Evolutionary conservation across 2,888 invertebrate genomes (phyloP), one percentile per base, ranked within the genome.

Genomic region (Eristalinus sepulchralis): DNA sequence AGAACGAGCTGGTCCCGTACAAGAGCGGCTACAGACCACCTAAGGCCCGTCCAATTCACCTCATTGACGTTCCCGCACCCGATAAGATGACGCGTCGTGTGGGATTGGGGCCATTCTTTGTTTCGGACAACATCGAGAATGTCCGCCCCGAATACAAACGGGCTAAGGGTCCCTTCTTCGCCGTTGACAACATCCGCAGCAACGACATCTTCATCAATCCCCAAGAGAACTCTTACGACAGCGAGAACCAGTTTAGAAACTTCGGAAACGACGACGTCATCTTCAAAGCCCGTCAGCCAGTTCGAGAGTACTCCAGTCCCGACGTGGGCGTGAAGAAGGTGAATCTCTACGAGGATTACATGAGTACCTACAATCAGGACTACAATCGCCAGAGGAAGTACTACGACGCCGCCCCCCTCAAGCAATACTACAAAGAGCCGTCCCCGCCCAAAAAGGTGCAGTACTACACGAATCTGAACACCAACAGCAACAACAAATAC

Each of bases 1-100:
- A 97, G 90, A 96, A 97, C 73, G 95, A 96, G 91, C 92, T 97
- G 67, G 94, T 96, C 62, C 96, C 96, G 20, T 96, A 96, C 89
- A 96, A 96, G 64, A 94, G 95, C 89, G 95, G 95, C 6, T 95
- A 95, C 88, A 94, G 94, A 83, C 95, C 95, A 66, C 94, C 95
- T 1, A 94, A 94, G 88, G 95, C 83, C 20, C 68, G 86, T 36
- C 86, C 86, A 24, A 83, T 86, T 5, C 78, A 83, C 17, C 60
- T 79, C 20, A 73, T 86, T 9, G 86, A 86, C 27, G 68, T 86
- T 9, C 66, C 72, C n/a, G 24, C 1, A 4, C 3, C 31, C 1
- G 68, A 63, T 8, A 68, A 22, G 2, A n/a, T 83, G 17, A 67
- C 73, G 11, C 73, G 82, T 0, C 78, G 83, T 4, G 64, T 60